phyloP scores from a whole-genome alignment of 1,140 invertebrate species.

The Palaemon carinicauda region DNA sequence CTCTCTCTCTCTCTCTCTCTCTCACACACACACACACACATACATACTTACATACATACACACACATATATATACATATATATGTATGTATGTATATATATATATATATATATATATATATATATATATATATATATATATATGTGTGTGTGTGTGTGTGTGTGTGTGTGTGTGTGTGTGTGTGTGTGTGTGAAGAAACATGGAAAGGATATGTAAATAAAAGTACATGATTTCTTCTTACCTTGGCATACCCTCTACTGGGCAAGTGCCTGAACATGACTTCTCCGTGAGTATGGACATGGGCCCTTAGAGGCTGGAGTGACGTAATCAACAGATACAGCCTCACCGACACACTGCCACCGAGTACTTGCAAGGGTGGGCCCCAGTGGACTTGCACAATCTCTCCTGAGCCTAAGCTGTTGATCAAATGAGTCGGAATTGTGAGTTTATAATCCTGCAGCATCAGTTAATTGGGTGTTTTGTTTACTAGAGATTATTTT shows the following conservation, averaged over 20 bases:
- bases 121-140: background rate
- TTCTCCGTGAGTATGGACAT: constrained; percentile 27
- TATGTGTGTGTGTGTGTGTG: background rate
- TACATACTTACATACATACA: background rate
- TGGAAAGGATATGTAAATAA: background rate
- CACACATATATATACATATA: background rate
- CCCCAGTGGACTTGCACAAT: constrained; percentile 42
- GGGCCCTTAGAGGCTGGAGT: constrained; percentile 22
- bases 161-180: background rate
- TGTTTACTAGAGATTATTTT: no score
- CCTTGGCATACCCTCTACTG: constrained; percentile 29
- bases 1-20: no score
- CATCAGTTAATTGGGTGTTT: no score
- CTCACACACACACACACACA: constrained; percentile 1
- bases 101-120: background rate
- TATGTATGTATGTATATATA: constrained; percentile 30
- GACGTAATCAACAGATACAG: constrained; percentile 29
- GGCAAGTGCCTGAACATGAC: constrained; percentile 24
- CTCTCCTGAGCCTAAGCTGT: constrained; percentile 12
- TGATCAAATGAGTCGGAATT: background rate
- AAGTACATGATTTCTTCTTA: background rate
- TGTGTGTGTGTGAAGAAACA: background rate
- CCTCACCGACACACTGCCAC: constrained; percentile 3
- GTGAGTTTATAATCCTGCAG: no score
- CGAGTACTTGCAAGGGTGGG: constrained; percentile 29